Evolutionary conservation across 1,140 invertebrate species (phyloP).

Genomic region (Cherax destructor): DNA sequence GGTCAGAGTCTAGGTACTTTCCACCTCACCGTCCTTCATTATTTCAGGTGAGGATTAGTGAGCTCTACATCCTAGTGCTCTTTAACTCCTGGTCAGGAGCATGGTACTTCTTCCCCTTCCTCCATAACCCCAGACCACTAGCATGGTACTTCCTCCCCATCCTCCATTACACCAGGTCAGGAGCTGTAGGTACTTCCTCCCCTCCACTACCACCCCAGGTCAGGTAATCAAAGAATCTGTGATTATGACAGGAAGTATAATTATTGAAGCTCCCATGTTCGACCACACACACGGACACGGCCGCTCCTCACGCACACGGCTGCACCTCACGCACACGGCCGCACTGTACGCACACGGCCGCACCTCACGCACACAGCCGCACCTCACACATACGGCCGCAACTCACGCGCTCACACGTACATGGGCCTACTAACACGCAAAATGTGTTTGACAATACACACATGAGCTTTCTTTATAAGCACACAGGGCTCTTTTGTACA

Average conservation of each 20-base stretch:
- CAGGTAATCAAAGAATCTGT: constrained; percentile 1
- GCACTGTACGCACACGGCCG: not conserved
- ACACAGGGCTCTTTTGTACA: not conserved
- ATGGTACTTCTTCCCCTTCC: too few relatives aligned
- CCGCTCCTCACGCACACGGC: too few relatives aligned
- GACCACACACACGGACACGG: not conserved
- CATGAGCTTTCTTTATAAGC: too few relatives aligned
- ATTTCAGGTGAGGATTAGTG: too few relatives aligned
- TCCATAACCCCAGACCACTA: not conserved
- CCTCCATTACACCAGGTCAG: too few relatives aligned
- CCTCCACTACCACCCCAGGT: not conserved
- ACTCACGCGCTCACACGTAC: not conserved
- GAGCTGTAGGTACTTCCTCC: not conserved
- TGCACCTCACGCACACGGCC: too few relatives aligned
- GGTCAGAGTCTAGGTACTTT: too few relatives aligned
- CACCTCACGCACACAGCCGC: too few relatives aligned
- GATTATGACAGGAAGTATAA: constrained; percentile 4
- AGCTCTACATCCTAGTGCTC: too few relatives aligned
- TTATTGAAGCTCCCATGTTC: not conserved
- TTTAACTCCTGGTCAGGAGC: not conserved
- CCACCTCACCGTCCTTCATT: too few relatives aligned
- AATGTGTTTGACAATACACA: not conserved
- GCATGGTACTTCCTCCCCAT: not conserved
- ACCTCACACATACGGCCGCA: too few relatives aligned
- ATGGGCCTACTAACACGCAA: not conserved